Evolutionary conservation across 2,113 vertebrate species (phyloP).

Genomic region (Lycocorax pyrrhopterus): DNA sequence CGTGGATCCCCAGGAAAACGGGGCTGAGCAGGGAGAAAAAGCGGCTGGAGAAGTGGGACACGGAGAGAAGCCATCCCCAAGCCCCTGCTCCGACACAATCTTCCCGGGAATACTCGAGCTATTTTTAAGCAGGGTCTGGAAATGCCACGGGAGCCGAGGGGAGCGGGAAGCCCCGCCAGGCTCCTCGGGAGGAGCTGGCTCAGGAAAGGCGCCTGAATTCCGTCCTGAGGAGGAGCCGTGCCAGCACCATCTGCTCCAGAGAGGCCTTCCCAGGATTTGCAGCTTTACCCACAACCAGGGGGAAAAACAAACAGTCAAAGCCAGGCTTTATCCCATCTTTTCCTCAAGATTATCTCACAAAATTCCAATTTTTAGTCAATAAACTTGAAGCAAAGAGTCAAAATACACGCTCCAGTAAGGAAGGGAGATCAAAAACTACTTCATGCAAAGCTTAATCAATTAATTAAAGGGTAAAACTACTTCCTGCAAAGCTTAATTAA

Average conservation of each 20-base stretch:
- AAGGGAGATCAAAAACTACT: not conserved
- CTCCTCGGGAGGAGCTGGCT: not conserved
- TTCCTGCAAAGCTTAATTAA: not conserved
- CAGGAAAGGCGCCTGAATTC: not conserved
- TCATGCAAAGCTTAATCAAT: not conserved
- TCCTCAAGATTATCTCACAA: not conserved
- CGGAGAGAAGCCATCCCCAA: not conserved
- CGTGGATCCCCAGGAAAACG: accelerated
- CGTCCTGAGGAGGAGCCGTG: not conserved
- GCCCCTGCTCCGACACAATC: accelerated
- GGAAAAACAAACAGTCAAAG: not conserved
- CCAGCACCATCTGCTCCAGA: conserved; percentile 53
- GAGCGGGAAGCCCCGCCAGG: not conserved
- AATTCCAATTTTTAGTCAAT: not conserved
- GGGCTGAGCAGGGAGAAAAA: not conserved
- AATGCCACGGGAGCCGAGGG: not conserved
- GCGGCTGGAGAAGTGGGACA: accelerated
- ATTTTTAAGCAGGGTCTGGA: not conserved
- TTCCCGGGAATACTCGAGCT: not conserved
- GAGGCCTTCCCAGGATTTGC: not conserved
- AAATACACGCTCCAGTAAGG: not conserved
- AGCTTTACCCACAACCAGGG: not conserved
- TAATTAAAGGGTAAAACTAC: not conserved
- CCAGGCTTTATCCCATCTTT: not conserved
- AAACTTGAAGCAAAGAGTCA: not conserved